These are phyloP conservation scores for Achlya flavicornis DNA, from an alignment of 2,888 invertebrate species.

Conservation along the genomic window DNA sequence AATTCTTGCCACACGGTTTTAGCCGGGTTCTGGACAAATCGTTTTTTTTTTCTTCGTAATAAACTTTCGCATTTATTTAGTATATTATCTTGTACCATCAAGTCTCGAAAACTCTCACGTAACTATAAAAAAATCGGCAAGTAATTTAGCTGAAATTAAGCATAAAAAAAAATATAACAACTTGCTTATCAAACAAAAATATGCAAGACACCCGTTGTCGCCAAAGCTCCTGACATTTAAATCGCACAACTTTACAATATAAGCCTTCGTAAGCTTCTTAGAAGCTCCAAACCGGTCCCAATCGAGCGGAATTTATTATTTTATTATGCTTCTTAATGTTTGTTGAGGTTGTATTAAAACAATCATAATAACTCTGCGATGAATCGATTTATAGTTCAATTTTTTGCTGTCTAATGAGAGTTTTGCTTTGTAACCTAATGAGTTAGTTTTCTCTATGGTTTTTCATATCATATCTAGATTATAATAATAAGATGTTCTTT, in stretches of 20 bases:
- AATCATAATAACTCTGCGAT: conserved; percentile 8
- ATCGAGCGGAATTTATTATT: conserved; percentile 56
- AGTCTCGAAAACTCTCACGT: too few species aligned
- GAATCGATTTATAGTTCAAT: background rate
- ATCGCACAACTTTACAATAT: conserved; percentile 47
- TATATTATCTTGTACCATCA: too few species aligned
- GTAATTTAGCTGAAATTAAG: too few species aligned
- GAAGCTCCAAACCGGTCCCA: conserved; percentile 37
- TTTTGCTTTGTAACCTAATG: background rate
- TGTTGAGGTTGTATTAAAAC: conserved; percentile 17
- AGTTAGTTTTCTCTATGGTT: background rate
- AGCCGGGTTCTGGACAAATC: too few species aligned
- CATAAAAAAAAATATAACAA: too few species aligned
- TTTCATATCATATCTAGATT: background rate
- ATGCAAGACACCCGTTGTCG: background rate
- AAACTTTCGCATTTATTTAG: too few species aligned
- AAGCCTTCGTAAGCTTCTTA: conserved; percentile 59
- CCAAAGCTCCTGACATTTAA: conserved; percentile 3
- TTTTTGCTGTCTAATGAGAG: background rate
- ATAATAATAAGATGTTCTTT: too few species aligned
- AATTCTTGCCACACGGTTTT: too few species aligned
- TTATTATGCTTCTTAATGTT: conserved; percentile 57
- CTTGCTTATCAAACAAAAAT: background rate
- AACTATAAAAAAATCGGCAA: too few species aligned
- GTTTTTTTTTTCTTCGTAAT: too few species aligned